Conservation (phyloP, 2,797 vertebrate genomes). For the Poecilia gillii region DNA sequence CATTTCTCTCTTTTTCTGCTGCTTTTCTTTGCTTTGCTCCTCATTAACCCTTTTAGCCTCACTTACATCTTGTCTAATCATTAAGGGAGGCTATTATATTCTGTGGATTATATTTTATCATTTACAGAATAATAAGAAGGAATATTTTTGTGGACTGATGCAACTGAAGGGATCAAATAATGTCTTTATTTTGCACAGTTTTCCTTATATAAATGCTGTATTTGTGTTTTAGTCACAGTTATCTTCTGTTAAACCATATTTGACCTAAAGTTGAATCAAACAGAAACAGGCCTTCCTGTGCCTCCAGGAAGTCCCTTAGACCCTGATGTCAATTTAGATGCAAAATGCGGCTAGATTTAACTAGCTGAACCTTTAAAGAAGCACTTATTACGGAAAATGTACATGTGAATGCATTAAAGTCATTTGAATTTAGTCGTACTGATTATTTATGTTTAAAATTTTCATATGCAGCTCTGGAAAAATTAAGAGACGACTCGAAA, state of each 20-base stretch:
- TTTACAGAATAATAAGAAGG: slow-evolving; percentile 15
- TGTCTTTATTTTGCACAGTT: slow-evolving; percentile 33
- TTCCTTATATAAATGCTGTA: slow-evolving; percentile 27
- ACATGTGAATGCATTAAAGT: slow-evolving; percentile 80
- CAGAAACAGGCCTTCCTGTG: slow-evolving; percentile 59
- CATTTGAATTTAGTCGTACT: slow-evolving; percentile 46
- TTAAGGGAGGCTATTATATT: slow-evolving; percentile 35
- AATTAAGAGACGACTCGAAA: no score
- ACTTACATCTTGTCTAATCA: slow-evolving; percentile 28
- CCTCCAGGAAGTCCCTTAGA: slow-evolving; percentile 81
- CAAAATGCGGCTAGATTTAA: slow-evolving; percentile 79
- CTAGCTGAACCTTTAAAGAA: slow-evolving; percentile 74
- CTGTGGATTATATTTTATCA: slow-evolving; percentile 32
- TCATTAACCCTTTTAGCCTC: slow-evolving; percentile 27
- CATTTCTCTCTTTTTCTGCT: slow-evolving; percentile 26
- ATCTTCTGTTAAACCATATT: slow-evolving; percentile 45
- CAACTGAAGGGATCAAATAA: slow-evolving; percentile 17
- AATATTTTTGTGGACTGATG: slow-evolving; percentile 41
- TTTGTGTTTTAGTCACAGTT: slow-evolving; percentile 50
- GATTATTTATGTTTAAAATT: background rate
- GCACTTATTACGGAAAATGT: slow-evolving; percentile 54
- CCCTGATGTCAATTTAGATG: slow-evolving; percentile 73
- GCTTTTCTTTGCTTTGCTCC: slow-evolving; percentile 18
- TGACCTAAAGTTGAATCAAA: slow-evolving; percentile 17
- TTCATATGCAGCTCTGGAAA: no score